phyloP scores from a whole-genome alignment of 2,888 invertebrate species.

The Zygothrica quintamaculata region DNA sequence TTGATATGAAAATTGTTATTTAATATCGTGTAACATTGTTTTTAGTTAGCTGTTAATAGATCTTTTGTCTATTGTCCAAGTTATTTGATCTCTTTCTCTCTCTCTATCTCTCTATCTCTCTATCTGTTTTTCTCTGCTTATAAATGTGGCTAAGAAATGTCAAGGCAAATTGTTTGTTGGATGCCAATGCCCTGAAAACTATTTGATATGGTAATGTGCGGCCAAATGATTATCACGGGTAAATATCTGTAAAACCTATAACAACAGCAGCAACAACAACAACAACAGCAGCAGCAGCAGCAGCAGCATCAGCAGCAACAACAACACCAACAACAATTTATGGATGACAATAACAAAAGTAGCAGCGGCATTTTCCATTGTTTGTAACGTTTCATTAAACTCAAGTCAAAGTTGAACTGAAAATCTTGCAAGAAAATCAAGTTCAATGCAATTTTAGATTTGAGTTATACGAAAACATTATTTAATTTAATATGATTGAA shows the following conservation, averaged over 20 bases:
- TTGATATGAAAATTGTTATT: background rate
- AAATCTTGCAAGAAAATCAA: no score
- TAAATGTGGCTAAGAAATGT: constrained; percentile 37
- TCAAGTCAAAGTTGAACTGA: no score
- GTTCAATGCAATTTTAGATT: no score
- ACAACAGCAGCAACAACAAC: no score
- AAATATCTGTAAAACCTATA: constrained; percentile 48
- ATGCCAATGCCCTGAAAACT: constrained; percentile 48
- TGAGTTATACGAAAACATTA: no score
- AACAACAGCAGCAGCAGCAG: no score
- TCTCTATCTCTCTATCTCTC: no score
- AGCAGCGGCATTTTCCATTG: constrained; percentile 56
- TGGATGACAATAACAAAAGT: constrained; percentile 35
- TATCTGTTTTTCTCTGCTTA: background rate
- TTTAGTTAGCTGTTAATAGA: constrained; percentile 1
- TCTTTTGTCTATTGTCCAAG: constrained; percentile 10
- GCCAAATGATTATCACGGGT: constrained; percentile 55
- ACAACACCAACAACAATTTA: constrained; percentile 33
- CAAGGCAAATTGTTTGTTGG: constrained; percentile 40
- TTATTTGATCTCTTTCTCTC: constrained; percentile 12
- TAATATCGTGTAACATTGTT: background rate
- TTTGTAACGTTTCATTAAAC: constrained; percentile 60
- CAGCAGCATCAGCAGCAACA: no score
- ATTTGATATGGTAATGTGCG: constrained; percentile 60
- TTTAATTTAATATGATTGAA: no score